Evolutionary conservation across 2,797 vertebrate species (phyloP).

Genomic region (Ptychadena robeensis): DNA sequence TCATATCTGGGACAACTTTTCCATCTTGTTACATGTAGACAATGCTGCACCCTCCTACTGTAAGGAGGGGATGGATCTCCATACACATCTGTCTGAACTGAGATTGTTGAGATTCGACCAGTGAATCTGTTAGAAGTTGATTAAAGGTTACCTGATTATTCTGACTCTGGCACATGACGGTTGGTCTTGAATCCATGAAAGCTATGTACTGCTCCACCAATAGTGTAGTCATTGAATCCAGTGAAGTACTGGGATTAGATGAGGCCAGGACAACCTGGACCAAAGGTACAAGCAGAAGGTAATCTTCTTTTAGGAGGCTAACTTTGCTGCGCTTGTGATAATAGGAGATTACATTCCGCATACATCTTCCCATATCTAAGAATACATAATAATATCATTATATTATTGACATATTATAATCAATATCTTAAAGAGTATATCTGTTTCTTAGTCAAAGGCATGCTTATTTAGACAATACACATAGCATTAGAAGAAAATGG

Average conservation of each 20-base stretch:
- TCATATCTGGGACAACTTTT: too few species aligned
- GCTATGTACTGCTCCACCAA: slow-evolving; percentile 63
- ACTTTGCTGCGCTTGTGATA: slow-evolving; percentile 58
- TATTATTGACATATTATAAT: too few species aligned
- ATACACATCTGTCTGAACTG: background rate
- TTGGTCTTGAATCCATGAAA: slow-evolving; percentile 50
- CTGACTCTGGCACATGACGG: background rate
- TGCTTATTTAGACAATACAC: background rate
- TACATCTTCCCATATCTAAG: slow-evolving; percentile 51
- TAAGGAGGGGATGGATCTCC: too few species aligned
- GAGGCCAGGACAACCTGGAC: slow-evolving; percentile 49
- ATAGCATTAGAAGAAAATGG: too few species aligned
- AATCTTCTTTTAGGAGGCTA: slow-evolving; percentile 52
- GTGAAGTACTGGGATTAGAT: slow-evolving; percentile 19
- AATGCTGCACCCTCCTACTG: too few species aligned
- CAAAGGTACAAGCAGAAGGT: slow-evolving; percentile 62
- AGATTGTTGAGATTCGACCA: background rate
- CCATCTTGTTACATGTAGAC: too few species aligned
- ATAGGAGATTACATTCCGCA: slow-evolving; percentile 64
- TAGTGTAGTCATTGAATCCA: slow-evolving; percentile 41
- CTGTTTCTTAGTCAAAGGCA: background rate
- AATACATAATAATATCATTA: background rate
- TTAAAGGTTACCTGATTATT: slow-evolving; percentile 38
- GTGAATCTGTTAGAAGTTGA: background rate
- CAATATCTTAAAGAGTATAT: background rate